Evolutionary conservation across 2,888 invertebrate species (phyloP), one percentile per base, ranked within the genome.

Genomic region (Ochropleura plecta): DNA sequence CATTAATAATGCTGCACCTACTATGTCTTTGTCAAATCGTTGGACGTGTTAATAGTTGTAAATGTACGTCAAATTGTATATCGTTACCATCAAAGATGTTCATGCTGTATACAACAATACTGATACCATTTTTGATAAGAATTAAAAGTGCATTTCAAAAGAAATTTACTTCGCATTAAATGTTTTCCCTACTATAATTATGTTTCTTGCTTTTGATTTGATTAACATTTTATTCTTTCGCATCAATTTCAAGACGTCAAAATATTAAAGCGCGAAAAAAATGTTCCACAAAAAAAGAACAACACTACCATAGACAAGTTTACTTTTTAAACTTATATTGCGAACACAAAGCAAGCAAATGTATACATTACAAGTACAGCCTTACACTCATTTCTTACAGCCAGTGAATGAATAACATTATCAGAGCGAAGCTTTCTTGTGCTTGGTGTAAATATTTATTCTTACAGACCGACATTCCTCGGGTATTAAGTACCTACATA

Each of bases 331-430:
- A 85, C 49, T 78, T 81, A 87, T 81, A 62, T 66, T 30, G 63
- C 49, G 53, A 76, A 78, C 69, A 81, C 77, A 81, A 81, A 75
- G 70, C 79, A 82, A 77, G 76, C 79, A 74, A 76, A 82, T 81
- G 79, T 81, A 84, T 85, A 86, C 83, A 83, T 81, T 87, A 88
- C 80, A 87, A 78, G 82, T 81, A 79, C 79, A 81, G 87, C 83
- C 83, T 86, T 84, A 86, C 65, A 87, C 88, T 88, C 82, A 86
- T 87, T 86, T 88, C 86, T 88, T 86, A 81, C 79, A 77, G 75
- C 68, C 70, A 70, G 81, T 81, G 88, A 88, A 87, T 87, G 88
- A 88, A 87, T 87, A 88, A 87, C 81, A 88, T 82, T 84, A 82
- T 81, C 84, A 80, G 65, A 69, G 66, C 81, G 86, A 78, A 70